phyloP scores from a whole-genome alignment of 92 coral and sea anemone genomes.

The Chrysogorgia sp. region DNA sequence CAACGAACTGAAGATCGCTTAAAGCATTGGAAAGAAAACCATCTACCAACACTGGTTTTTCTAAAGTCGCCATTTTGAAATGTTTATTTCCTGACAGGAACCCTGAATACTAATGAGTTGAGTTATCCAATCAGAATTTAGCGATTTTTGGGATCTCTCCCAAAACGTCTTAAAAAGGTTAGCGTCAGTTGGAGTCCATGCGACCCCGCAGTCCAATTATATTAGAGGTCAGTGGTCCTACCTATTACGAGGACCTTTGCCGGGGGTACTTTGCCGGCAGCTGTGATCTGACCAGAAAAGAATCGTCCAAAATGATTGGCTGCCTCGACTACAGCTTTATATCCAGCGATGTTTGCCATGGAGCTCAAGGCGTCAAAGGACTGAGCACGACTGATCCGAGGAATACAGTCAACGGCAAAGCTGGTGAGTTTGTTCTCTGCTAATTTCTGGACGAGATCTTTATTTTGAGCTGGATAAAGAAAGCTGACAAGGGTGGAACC shows the following conservation, averaged over 20 bases:
- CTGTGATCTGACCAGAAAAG: constrained; percentile 97
- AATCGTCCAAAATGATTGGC: constrained; percentile 98
- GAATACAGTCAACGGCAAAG: constrained; percentile 95
- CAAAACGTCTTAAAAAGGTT: too few species aligned
- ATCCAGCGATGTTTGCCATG: constrained; percentile 99
- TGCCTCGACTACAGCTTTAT: constrained; percentile 96
- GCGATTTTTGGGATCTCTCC: too few species aligned
- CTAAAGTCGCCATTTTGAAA: too few species aligned
- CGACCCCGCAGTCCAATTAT: too few species aligned
- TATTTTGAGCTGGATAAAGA: constrained; percentile 94
- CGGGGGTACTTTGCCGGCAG: constrained; percentile 99
- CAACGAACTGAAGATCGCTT: too few species aligned
- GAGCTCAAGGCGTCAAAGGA: constrained; percentile 93
- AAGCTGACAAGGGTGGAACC: constrained; percentile 87
- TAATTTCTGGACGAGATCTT: constrained; percentile 73
- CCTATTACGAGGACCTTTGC: constrained; percentile 96
- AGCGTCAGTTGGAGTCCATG: too few species aligned
- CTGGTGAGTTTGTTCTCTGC: constrained; percentile 84
- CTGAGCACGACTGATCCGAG: constrained; percentile 94
- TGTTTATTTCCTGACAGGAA: too few species aligned
- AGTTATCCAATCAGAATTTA: too few species aligned
- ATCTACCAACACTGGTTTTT: too few species aligned
- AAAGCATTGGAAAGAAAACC: too few species aligned
- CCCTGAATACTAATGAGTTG: too few species aligned
- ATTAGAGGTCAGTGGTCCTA: too few species aligned